Evolutionary conservation across 2,113 vertebrate species (phyloP), one percentile per base, ranked within the genome.

Genomic region (Hepsetus odoe): DNA sequence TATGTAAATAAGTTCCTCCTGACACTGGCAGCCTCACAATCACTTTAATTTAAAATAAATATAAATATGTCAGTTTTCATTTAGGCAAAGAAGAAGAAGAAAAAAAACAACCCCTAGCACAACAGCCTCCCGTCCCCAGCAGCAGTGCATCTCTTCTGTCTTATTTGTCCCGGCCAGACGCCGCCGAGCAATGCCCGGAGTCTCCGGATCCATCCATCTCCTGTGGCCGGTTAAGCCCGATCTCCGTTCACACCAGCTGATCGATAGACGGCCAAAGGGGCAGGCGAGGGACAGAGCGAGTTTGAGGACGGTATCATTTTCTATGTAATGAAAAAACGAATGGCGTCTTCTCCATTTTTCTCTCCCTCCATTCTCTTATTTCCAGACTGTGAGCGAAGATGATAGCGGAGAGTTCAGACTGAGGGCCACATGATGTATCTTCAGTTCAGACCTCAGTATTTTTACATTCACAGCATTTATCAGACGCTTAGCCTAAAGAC

Each of bases 1-100:
- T 83, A 87, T 86, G 85, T 86, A 88, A 88, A 88, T 88, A 88
- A 85, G 85, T 80, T 84, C 71, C 80, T 86, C 83, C 85, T 80
- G 80, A 85, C 85, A 85, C 65, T 69, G 77, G 74, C 82, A 53
- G 58, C 73, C 73, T 67, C 82, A 78, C 83, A 83, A 86, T 84
- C 77, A 79, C 79, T 83, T 83, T 82, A 76, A 87, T 86, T 76
- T 87, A 83, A 87, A 85, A 86, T 80, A 85, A 88, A 86, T 85
- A 82, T 76, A 86, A 89, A 90, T 72, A 82, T 64, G 77, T 84
- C 88, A 84, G 65, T 86, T 84, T 84, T 89, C 85, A 85, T 87
- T 87, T 82, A 69, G n/a, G 20, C 1, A 22, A n/a, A 12, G 28
- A 11, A 30, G 42, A 49, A 12, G 18, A n/a, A 18, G 33, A 58